Conservation (phyloP, 2,888 invertebrate genomes). For the Melipona beecheii region DNA sequence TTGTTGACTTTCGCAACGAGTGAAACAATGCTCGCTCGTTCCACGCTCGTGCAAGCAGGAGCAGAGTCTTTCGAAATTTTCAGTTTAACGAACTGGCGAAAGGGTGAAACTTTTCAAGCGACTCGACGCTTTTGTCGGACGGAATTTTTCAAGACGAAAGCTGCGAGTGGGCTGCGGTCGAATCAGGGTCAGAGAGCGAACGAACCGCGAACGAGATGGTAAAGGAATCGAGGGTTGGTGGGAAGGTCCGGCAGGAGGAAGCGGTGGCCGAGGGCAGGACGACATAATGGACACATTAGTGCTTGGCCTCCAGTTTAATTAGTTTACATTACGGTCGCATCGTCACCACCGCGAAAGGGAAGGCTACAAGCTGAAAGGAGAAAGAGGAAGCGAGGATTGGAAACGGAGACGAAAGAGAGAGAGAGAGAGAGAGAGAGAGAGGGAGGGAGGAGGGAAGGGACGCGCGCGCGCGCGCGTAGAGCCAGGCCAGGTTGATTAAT, state of each 20-base stretch:
- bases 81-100: no score
- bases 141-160: constrained; percentile 45
- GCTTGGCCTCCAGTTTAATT: constrained; percentile 82
- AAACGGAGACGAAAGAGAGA: constrained; percentile 38
- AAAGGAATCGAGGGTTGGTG: constrained; percentile 30
- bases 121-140: background rate
- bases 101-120: no score
- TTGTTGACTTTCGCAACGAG: constrained; percentile 12
- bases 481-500: constrained; percentile 80
- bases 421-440: constrained; percentile 32
- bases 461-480: constrained; percentile 46
- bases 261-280: constrained; percentile 74
- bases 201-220: constrained; percentile 59
- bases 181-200: constrained; percentile 66
- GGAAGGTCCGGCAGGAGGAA: constrained; percentile 72
- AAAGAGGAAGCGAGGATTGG: constrained; percentile 33
- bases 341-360: constrained; percentile 78
- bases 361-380: constrained; percentile 55
- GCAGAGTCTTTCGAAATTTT: background rate
- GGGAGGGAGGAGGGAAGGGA: background rate
- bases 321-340: constrained; percentile 83
- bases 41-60: background rate
- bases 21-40: no score
- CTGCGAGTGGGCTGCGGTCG: constrained; percentile 69
- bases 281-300: constrained; percentile 83